Evolutionary conservation across 2,888 invertebrate species (phyloP).

Genomic region (Pteria penguin): DNA sequence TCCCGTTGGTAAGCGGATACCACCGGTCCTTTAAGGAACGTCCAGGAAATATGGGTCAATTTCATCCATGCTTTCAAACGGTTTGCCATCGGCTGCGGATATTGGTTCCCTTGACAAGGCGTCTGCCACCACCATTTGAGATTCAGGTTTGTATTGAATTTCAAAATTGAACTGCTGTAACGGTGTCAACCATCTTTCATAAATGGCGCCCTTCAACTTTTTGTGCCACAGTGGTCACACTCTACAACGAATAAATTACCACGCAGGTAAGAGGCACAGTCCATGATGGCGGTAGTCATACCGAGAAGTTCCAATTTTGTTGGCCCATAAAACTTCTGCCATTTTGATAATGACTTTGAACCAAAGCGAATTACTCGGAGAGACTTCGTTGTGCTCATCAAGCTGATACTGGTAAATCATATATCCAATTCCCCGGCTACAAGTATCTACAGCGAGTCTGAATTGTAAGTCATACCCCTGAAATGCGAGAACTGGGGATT

Average conservation of each 20-base stretch:
- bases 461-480: constrained; percentile 23
- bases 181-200: constrained; percentile 41
- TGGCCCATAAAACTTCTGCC: constrained; percentile 24
- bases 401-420: constrained; percentile 28
- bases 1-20: too few species aligned
- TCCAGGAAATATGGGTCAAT: background rate
- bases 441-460: constrained; percentile 19
- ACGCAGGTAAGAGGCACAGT: constrained; percentile 13
- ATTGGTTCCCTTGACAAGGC: background rate
- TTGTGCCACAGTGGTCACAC: constrained; percentile 32
- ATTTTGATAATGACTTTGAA: constrained; percentile 13
- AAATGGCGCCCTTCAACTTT: constrained; percentile 15
- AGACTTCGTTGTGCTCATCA: background rate
- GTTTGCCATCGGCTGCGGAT: too few species aligned
- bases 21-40: too few species aligned
- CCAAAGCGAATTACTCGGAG: constrained; percentile 23
- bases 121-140: constrained; percentile 7
- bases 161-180: constrained; percentile 46
- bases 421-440: constrained; percentile 16
- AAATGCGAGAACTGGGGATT: constrained; percentile 21
- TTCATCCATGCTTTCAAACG: background rate
- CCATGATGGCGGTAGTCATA: constrained; percentile 17
- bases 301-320: constrained; percentile 24
- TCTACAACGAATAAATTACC: constrained; percentile 18
- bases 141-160: constrained; percentile 37